Conservation (phyloP, 2,888 invertebrate species). For the Galerucella pusilla region DNA sequence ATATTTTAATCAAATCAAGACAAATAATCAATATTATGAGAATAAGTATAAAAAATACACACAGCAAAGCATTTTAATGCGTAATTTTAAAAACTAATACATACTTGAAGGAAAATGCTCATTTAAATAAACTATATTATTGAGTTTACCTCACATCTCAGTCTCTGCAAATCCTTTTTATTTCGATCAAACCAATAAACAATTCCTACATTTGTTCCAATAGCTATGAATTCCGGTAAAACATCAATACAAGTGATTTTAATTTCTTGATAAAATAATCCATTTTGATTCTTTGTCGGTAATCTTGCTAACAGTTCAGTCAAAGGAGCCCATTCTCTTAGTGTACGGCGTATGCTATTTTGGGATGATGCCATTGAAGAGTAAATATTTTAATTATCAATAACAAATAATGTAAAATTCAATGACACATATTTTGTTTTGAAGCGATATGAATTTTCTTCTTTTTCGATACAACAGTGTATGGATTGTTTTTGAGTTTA, state of each 20-base stretch:
- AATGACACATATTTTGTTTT: background rate
- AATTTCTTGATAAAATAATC: slow-evolving; percentile 80
- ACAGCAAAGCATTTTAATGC: too few species aligned
- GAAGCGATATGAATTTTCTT: background rate
- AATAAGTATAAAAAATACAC: too few species aligned
- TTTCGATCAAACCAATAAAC: slow-evolving; percentile 89
- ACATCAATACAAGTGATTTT: slow-evolving; percentile 85
- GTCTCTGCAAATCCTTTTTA: slow-evolving; percentile 79
- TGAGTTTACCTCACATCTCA: slow-evolving; percentile 80
- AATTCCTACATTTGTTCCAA: slow-evolving; percentile 87
- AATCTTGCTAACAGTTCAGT: slow-evolving; percentile 80
- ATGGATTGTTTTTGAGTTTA: too few species aligned
- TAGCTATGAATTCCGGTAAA: slow-evolving; percentile 82
- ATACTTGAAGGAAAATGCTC: background rate
- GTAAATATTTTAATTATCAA: slow-evolving; percentile 6
- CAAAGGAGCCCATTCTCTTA: slow-evolving; percentile 86
- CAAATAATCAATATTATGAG: too few species aligned
- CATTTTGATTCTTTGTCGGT: slow-evolving; percentile 78
- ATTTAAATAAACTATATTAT: background rate
- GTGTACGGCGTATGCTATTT: slow-evolving; percentile 24
- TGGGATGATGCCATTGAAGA: slow-evolving; percentile 34
- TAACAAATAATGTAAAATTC: slow-evolving; percentile 15
- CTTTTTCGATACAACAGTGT: background rate
- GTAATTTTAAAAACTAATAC: background rate
- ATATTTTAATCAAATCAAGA: too few species aligned